phyloP scores from a whole-genome alignment of 1,140 invertebrate species.

The Himalopsyche phryganea region DNA sequence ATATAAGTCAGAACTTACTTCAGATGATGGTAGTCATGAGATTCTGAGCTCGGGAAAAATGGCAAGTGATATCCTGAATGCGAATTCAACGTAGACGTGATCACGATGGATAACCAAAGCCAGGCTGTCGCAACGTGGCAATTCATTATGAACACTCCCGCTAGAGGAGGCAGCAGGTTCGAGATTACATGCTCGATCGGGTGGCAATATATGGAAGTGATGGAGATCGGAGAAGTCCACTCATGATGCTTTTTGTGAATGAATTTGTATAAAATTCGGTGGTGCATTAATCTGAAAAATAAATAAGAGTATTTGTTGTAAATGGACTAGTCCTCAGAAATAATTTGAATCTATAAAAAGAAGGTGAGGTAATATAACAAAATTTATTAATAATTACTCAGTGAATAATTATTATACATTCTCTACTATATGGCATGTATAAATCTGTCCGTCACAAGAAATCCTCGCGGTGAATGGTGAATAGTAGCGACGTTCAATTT shows the following conservation, averaged over 20 bases:
- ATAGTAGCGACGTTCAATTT: too few species aligned
- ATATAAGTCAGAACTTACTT: constrained; percentile 71
- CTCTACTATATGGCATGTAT: too few species aligned
- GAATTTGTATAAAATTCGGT: constrained; percentile 71
- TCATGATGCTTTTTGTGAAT: constrained; percentile 86
- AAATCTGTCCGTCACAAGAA: too few species aligned
- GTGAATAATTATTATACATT: too few species aligned
- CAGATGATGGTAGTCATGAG: constrained; percentile 87
- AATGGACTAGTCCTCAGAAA: too few species aligned
- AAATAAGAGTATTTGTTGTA: too few species aligned
- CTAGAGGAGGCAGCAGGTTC: constrained; percentile 74
- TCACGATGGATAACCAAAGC: constrained; percentile 79
- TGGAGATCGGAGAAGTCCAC: constrained; percentile 81
- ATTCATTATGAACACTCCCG: constrained; percentile 77
- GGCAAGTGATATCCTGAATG: constrained; percentile 89
- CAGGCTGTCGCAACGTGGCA: constrained; percentile 80
- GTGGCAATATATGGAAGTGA: constrained; percentile 83
- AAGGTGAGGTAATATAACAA: neutral
- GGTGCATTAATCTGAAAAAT: constrained; percentile 66
- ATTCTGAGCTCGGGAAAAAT: constrained; percentile 84
- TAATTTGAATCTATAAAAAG: neutral
- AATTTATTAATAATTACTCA: too few species aligned
- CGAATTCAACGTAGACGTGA: constrained; percentile 77
- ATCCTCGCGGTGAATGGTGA: too few species aligned
- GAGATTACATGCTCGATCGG: constrained; percentile 83